Percentiles rank a stretch among this genome's conserved stretches.
Conservation (phyloP, 2,113 vertebrate species). For the Myotis brandtii region DNA sequence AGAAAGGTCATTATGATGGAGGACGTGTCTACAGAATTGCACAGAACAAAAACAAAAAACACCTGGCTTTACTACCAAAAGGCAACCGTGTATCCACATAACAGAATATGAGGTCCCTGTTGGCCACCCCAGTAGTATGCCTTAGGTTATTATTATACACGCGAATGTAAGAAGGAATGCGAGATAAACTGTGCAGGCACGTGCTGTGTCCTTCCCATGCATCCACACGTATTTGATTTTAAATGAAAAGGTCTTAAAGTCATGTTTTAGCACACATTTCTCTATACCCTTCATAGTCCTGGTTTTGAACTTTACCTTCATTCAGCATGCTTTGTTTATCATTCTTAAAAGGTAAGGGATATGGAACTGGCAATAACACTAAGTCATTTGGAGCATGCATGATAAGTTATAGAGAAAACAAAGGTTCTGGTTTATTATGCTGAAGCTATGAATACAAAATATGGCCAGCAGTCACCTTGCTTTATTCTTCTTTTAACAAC, state of each 20-base stretch:
- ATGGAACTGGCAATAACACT: constrained; percentile 66
- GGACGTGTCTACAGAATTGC: constrained; percentile 69
- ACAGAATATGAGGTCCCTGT: neutral
- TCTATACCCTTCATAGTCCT: neutral
- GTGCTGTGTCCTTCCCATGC: neutral
- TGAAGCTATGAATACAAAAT: constrained; percentile 82
- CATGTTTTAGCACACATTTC: constrained; percentile 21
- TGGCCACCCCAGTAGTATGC: neutral
- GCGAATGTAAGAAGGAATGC: neutral
- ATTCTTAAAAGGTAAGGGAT: constrained; percentile 64
- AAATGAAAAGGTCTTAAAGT: constrained; percentile 44
- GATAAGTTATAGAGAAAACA: constrained; percentile 75
- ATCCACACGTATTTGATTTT: neutral
- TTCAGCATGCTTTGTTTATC: constrained; percentile 22
- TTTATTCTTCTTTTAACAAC: constrained; percentile 86
- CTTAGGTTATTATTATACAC: neutral
- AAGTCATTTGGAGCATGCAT: constrained; percentile 65
- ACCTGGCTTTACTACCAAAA: neutral
- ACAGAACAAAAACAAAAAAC: constrained; percentile 37
- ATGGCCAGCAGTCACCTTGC: constrained; percentile 76
- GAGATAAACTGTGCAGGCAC: constrained; percentile 15
- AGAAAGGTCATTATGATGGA: constrained; percentile 81
- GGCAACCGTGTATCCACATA: neutral
- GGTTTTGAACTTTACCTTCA: constrained; percentile 18
- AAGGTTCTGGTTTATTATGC: constrained; percentile 78